Percentiles rank a stretch among this genome's conserved stretches.
Evolutionary conservation across 2,888 invertebrate genomes (phyloP).

Genomic region (Andrena trimmerana): DNA sequence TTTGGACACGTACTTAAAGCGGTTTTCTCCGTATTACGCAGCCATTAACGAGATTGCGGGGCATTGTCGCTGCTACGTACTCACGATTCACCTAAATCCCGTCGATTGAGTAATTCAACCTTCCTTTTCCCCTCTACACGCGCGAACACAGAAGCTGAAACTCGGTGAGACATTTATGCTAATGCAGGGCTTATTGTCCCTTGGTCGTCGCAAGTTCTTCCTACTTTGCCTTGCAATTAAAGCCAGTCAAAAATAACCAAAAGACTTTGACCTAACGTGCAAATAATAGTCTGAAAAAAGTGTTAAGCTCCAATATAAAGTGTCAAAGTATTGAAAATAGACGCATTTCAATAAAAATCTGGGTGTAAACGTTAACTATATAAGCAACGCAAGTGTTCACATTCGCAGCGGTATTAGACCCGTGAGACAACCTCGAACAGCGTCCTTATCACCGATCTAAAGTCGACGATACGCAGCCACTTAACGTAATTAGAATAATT

Average conservation of each 20-base stretch:
- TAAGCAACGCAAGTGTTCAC: background rate
- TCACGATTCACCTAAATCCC: constrained; percentile 53
- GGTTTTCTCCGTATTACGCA: constrained; percentile 60
- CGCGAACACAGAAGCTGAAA: background rate
- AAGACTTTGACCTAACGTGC: no score
- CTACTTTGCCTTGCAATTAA: background rate
- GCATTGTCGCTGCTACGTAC: constrained; percentile 50
- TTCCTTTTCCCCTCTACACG: constrained; percentile 28
- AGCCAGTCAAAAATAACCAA: no score
- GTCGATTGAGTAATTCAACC: constrained; percentile 62
- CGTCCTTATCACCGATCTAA: constrained; percentile 4
- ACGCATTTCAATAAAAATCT: background rate
- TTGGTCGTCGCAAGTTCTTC: background rate
- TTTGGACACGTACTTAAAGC: constrained; percentile 43
- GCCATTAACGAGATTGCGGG: constrained; percentile 62
- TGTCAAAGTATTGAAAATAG: background rate
- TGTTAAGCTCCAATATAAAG: no score
- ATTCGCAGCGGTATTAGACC: background rate
- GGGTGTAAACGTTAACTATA: background rate
- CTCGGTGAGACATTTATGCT: background rate
- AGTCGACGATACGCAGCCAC: constrained; percentile 6
- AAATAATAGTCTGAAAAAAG: no score
- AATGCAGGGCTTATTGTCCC: constrained; percentile 10
- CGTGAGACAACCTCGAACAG: background rate
- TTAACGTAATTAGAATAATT: constrained; percentile 44